phyloP scores from a whole-genome alignment of 2,113 vertebrate genomes.

The Climacteris rufus region DNA sequence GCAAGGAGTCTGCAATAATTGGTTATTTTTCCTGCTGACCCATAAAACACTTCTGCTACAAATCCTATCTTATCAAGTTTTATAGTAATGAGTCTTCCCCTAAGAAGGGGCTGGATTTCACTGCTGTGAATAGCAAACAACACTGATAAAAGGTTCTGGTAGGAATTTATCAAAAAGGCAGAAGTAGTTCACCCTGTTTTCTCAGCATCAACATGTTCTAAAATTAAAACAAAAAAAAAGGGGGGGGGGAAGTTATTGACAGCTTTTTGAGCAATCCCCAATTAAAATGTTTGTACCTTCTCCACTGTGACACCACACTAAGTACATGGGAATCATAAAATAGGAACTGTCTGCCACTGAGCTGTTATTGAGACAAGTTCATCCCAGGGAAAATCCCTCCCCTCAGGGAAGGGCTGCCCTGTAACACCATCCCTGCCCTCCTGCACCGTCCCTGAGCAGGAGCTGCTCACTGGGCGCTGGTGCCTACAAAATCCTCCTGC shows the following conservation, averaged over 20 bases:
- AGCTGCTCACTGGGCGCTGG: background rate
- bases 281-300: background rate
- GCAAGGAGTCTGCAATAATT: background rate
- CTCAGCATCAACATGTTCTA: background rate
- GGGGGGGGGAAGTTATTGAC: background rate
- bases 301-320: background rate
- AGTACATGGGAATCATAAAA: background rate
- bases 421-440: background rate
- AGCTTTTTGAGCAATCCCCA: background rate
- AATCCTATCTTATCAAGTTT: background rate
- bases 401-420: background rate
- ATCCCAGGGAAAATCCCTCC: background rate
- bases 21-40: background rate
- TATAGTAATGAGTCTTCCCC: background rate
- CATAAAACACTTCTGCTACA: background rate
- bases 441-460: background rate
- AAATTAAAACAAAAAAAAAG: background rate
- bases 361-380: background rate
- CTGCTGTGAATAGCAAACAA: background rate
- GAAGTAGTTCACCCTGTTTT: background rate
- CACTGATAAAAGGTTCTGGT: background rate
- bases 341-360: background rate
- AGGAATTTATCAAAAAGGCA: background rate
- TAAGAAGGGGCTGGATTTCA: background rate
- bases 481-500: background rate